Base-by-base conservation (phyloP, 1,140 invertebrate species). In the Drosophila kepulauana region DNA sequence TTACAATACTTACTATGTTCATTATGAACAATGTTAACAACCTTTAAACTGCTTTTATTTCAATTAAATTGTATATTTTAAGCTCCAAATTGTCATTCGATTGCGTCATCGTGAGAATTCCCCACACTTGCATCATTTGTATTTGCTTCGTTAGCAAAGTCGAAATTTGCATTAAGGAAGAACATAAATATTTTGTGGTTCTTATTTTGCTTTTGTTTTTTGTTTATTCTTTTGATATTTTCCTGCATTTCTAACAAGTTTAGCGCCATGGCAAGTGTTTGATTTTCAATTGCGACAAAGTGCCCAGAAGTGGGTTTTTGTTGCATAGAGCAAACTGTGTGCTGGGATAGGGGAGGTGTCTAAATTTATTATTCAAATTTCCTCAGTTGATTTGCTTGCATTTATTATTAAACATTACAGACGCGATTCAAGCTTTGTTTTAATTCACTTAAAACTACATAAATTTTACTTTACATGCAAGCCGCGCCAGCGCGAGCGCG, bases 361-460 rank as follows among this genome's bases (percentile, higher is more conserved):
- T 33, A 80, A 88, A 88, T 88, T 88, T 89, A 89, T 80, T 88
- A 88, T 88, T 88, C 67, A 89, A 88, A 88, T 88, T 88, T 67
- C 16, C 59, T 56, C 59, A 35, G 77, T 68, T 78, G 73, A 84
- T 78, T 88, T 80, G 73, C 63, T 63, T 82, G 66, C 48, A 72
- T 87, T 80, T 88, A 67, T 79, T 88, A 70, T 69, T 76, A 63
- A 75, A 57, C 43, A 63, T 85, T 85, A 82, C 64, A 78, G 45
- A 38, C 49, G 49, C 46, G 64, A 71, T 59, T 72, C 65, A 45
- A 58, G 67, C 52, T 64, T 88, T 88, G 84, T 88, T 89, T 88
- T 88, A 88, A 88, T 88, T 88, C 84, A 88, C 84, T 89, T 88
- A 84, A 88, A 88, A 88, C 80, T 72, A 84, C 80, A 88, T 88